phyloP scores from a whole-genome alignment of 2,797 vertebrate genomes.

The Sebastes jordani region DNA sequence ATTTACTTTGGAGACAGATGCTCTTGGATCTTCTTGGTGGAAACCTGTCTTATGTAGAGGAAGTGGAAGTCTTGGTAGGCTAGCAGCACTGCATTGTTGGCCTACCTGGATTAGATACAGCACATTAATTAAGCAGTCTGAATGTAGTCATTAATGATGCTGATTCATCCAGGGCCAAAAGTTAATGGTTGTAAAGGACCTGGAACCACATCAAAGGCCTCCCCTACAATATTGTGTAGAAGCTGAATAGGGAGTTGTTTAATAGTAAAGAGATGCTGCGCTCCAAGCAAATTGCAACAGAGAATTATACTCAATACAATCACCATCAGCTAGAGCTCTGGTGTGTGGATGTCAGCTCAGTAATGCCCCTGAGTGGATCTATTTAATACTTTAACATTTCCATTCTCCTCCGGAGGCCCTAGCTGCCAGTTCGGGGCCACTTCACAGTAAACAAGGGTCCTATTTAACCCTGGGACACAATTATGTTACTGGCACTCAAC shows the following conservation, averaged over 20 bases:
- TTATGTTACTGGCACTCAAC: conserved; percentile 41
- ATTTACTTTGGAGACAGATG: too few species aligned
- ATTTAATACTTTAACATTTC: conserved; percentile 13
- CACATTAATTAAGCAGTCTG: conserved; percentile 2
- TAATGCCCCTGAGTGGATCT: conserved; percentile 3
- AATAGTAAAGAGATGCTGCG: conserved; percentile 20
- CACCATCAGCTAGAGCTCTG: conserved; percentile 3
- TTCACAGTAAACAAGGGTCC: conserved; percentile 42
- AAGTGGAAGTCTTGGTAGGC: conserved; percentile 4
- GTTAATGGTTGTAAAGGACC: conserved; percentile 22
- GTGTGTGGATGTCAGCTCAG: background rate
- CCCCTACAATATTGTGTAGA: background rate
- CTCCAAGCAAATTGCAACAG: background rate
- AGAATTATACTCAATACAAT: conserved; percentile 7
- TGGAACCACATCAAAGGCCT: conserved; percentile 23
- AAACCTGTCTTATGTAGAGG: background rate
- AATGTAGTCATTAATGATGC: conserved; percentile 19
- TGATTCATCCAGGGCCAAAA: conserved; percentile 16
- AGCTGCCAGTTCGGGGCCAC: conserved; percentile 22
- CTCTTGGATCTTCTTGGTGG: too few species aligned
- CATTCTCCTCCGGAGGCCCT: background rate
- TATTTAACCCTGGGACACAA: conserved; percentile 55
- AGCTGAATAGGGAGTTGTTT: conserved; percentile 10
- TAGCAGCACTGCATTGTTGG: background rate
- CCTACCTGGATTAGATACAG: background rate